Conservation (phyloP, 2,888 invertebrate genomes). For the Zootermopsis nevadensis region DNA sequence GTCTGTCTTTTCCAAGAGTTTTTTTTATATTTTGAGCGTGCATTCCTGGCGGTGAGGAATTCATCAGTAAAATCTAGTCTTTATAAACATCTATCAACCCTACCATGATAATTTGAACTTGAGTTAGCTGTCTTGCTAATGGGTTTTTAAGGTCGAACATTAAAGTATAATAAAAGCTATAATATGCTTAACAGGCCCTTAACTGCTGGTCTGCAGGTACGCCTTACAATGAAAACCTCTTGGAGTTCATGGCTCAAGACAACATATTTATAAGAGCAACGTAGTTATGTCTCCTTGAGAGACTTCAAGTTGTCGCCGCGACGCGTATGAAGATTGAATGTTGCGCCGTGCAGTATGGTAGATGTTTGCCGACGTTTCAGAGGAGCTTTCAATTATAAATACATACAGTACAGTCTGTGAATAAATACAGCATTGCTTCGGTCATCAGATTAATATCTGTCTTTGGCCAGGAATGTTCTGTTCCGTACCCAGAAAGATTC, state of each 20-base stretch:
- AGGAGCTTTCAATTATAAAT: too few species aligned
- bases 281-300: neutral
- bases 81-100: slow-evolving; percentile 4
- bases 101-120: slow-evolving; percentile 12
- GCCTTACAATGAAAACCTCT: slow-evolving; percentile 11
- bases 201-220: slow-evolving; percentile 17
- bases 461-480: too few species aligned
- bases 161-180: slow-evolving; percentile 44
- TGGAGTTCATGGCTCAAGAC: neutral
- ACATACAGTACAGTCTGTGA: too few species aligned
- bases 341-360: too few species aligned
- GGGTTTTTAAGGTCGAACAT: slow-evolving; percentile 47
- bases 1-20: neutral
- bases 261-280: neutral
- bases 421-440: too few species aligned
- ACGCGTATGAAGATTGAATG: too few species aligned
- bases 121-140: slow-evolving; percentile 45
- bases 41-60: neutral
- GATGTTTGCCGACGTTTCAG: too few species aligned
- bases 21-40: neutral
- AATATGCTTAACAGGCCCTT: slow-evolving; percentile 11
- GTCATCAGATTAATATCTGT: too few species aligned
- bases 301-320: too few species aligned
- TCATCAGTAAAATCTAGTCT: neutral
- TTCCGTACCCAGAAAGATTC: too few species aligned